Evolutionary conservation across 2,113 vertebrate genomes (phyloP).

Genomic region (Nothobranchius furzeri): DNA sequence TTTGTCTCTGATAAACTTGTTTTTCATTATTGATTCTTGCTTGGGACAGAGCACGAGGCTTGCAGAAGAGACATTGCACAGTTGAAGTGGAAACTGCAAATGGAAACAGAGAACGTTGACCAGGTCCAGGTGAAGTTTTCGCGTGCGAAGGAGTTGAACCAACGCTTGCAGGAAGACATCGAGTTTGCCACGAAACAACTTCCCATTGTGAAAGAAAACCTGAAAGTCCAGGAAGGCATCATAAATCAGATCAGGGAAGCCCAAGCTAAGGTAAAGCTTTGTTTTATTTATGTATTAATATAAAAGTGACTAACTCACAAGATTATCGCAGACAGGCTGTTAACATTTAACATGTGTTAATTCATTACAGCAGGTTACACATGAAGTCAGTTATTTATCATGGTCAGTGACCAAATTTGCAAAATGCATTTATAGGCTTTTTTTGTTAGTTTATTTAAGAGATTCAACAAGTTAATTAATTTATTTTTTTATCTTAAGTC

Average conservation of each 20-base stretch:
- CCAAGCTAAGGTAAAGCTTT: constrained; percentile 71
- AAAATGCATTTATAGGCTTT: no score
- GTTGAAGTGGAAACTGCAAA: constrained; percentile 76
- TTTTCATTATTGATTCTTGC: constrained; percentile 5
- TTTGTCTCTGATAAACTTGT: background rate
- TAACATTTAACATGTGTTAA: no score
- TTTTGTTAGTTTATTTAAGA: no score
- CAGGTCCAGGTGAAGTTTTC: constrained; percentile 59
- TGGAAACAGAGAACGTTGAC: constrained; percentile 54
- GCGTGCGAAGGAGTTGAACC: constrained; percentile 65
- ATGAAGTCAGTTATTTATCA: no score
- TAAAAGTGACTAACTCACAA: constrained; percentile 2
- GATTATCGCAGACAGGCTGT: background rate
- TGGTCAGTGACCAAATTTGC: no score
- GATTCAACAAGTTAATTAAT: no score
- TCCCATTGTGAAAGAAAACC: constrained; percentile 81
- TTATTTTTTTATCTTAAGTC: no score
- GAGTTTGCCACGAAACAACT: constrained; percentile 78
- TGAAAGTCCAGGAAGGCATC: constrained; percentile 65
- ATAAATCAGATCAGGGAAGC: constrained; percentile 47
- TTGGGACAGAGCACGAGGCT: constrained; percentile 76
- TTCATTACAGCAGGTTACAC: no score
- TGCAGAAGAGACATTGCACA: constrained; percentile 74
- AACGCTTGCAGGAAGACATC: constrained; percentile 69
- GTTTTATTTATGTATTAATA: background rate